Base-by-base conservation (phyloP, 2,113 vertebrate genomes). In the Theropithecus gelada region DNA sequence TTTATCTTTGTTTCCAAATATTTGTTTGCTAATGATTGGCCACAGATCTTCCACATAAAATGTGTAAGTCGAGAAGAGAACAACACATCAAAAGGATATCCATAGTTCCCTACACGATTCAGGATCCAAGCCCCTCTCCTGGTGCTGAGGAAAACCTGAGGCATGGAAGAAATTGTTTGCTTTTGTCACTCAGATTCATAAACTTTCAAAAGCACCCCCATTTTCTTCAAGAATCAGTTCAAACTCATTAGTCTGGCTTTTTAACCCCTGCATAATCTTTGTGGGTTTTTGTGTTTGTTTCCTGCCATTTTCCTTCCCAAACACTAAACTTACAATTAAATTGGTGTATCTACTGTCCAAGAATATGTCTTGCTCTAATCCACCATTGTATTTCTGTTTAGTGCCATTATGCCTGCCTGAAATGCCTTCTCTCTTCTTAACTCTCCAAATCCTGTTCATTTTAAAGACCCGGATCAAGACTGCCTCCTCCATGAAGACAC, bases 71-170 rank as follows among this genome's bases (percentile, higher is more conserved):
- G 98, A 85, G 97, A 98, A 59, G 86, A 35, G 0, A 32, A 0
- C 0, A 57, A 1, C 83, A 98, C 83, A 94, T 99, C 99, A 32
- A 97, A 0, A 17, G 99, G 99, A 48, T 99, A 97, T 75, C 99
- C 99, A 6, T 84, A 43, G 17, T 35, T 88, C 3, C 96, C 98
- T 87, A 99, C 98, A 0, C 99, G 99, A 86, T 99, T 98, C 0
- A 99, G 0, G 87, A 99, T 92, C 99, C 99, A 99, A 0, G 99
- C 95, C 0, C 99, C 99, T 57, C 99, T 97, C 23, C 99, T 99
- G 10, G 99, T 99, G 96, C 99, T 99, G 93, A 99, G 99, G 96
- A 99, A 99, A 7, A 99, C 99, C 99, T 99, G 97, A 35, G 27
- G 7, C 0, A 55, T 3, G 13, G 68, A 86, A 73, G 43, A 96